These are phyloP conservation scores for Iselma pallidipennis DNA, from an alignment of 2,888 invertebrate genomes.

Conservation along the genomic window DNA sequence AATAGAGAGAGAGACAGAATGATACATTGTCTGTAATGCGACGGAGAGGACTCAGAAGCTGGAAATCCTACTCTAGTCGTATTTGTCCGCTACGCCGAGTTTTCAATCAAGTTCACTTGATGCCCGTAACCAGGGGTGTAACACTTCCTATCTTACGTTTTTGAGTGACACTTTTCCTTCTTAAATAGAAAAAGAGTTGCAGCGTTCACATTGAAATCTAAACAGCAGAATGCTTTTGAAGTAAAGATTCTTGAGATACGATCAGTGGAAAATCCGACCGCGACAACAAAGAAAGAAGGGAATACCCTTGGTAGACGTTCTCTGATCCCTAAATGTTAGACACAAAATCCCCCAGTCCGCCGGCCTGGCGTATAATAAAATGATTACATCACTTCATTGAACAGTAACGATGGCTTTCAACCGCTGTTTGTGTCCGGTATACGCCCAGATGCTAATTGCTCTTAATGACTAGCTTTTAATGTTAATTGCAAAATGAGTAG, in stretches of 20 bases:
- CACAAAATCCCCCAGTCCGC: slow-evolving; percentile 42
- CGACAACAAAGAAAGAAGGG: slow-evolving; percentile 38
- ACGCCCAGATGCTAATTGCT: slow-evolving; percentile 43
- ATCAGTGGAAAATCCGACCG: slow-evolving; percentile 38
- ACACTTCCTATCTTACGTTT: slow-evolving; percentile 38
- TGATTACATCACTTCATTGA: slow-evolving; percentile 52
- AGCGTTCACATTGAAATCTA: slow-evolving; percentile 41
- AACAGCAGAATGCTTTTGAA: slow-evolving; percentile 43
- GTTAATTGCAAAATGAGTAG: slow-evolving; percentile 46
- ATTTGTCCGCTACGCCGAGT: slow-evolving; percentile 54
- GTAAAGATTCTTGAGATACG: slow-evolving; percentile 40
- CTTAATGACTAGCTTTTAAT: slow-evolving; percentile 48
- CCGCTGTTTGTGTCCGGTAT: slow-evolving; percentile 37
- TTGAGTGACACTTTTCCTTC: slow-evolving; percentile 40
- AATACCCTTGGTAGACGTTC: slow-evolving; percentile 37
- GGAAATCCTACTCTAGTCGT: slow-evolving; percentile 52
- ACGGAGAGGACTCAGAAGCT: slow-evolving; percentile 47
- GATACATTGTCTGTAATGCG: slow-evolving; percentile 48
- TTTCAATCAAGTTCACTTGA: slow-evolving; percentile 56
- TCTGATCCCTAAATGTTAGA: slow-evolving; percentile 41
- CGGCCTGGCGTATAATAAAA: slow-evolving; percentile 47
- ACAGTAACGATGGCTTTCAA: slow-evolving; percentile 45
- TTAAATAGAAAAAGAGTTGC: slow-evolving; percentile 38
- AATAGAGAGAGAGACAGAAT: slow-evolving; percentile 34
- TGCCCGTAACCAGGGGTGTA: slow-evolving; percentile 47